These are phyloP conservation scores for Hirudinaria manillensis DNA, from an alignment of 2,888 invertebrate genomes.

Conservation along the genomic window DNA sequence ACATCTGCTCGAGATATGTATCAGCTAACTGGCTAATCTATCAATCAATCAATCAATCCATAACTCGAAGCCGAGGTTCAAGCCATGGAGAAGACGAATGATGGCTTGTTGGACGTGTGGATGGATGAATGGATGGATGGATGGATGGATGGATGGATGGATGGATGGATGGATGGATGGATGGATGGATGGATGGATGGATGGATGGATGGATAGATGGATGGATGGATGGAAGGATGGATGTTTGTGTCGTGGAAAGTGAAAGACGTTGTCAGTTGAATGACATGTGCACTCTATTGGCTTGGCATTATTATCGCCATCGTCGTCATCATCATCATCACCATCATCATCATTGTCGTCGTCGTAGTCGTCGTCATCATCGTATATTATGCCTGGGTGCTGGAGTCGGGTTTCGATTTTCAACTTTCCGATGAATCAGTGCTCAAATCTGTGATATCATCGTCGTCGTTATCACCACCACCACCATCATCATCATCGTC, in stretches of 20 bases:
- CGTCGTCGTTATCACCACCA: background rate
- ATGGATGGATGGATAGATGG: too few species aligned
- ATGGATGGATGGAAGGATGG: too few species aligned
- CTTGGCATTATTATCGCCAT: conserved; percentile 21
- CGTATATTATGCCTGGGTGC: background rate
- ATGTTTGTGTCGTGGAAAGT: too few species aligned
- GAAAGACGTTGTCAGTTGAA: too few species aligned
- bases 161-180: too few species aligned
- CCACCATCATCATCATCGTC: conserved; percentile 23
- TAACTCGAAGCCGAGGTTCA: background rate
- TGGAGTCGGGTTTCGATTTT: background rate
- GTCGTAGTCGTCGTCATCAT: background rate
- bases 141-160: too few species aligned
- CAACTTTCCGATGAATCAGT: too few species aligned
- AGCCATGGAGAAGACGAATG: too few species aligned
- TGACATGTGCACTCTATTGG: background rate
- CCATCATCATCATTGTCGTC: conserved; percentile 12
- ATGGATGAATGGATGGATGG: too few species aligned
- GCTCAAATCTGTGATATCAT: conserved; percentile 16
- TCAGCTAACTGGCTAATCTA: too few species aligned
- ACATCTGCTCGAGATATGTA: background rate
- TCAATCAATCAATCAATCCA: background rate
- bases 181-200: too few species aligned
- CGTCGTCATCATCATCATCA: conserved; percentile 31
- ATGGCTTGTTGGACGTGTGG: too few species aligned